These are phyloP conservation scores for Invenusta paracnida DNA, from an alignment of 2,888 invertebrate genomes.

Conservation along the genomic window DNA sequence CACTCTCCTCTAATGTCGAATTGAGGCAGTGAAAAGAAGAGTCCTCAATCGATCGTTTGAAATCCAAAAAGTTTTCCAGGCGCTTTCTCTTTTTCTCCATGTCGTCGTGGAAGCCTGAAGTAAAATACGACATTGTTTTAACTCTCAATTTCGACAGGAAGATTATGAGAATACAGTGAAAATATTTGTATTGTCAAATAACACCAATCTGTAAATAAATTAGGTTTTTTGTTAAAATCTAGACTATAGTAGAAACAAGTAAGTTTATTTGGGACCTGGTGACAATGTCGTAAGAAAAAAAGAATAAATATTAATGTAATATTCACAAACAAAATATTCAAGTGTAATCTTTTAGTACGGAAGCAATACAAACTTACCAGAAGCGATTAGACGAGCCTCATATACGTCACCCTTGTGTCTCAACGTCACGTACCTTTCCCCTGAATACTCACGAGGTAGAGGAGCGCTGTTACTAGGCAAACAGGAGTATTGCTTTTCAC, in stretches of 20 bases:
- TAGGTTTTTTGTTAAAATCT: too few species aligned
- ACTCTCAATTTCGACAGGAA: too few species aligned
- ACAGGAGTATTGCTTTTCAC: background rate
- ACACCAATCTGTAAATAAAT: too few species aligned
- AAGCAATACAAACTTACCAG: background rate
- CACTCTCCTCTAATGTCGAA: background rate
- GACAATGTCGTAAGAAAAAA: too few species aligned
- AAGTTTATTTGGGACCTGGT: too few species aligned
- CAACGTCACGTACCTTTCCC: background rate
- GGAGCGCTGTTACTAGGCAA: background rate
- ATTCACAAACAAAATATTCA: too few species aligned
- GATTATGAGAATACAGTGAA: too few species aligned
- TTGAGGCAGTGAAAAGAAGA: background rate
- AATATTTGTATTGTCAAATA: too few species aligned
- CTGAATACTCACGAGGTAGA: background rate
- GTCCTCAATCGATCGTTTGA: background rate
- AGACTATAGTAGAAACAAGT: too few species aligned
- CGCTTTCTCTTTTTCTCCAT: background rate
- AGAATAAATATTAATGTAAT: too few species aligned
- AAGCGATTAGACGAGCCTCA: background rate
- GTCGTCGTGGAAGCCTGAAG: background rate
- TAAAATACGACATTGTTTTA: too few species aligned
- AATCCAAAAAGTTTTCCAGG: background rate
- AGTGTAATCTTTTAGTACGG: too few species aligned
- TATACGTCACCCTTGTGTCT: background rate